Percentiles rank a stretch among this genome's conserved stretches.
phyloP scores from a whole-genome alignment of 2,888 invertebrate genomes.

The Vesta saturnalis region DNA sequence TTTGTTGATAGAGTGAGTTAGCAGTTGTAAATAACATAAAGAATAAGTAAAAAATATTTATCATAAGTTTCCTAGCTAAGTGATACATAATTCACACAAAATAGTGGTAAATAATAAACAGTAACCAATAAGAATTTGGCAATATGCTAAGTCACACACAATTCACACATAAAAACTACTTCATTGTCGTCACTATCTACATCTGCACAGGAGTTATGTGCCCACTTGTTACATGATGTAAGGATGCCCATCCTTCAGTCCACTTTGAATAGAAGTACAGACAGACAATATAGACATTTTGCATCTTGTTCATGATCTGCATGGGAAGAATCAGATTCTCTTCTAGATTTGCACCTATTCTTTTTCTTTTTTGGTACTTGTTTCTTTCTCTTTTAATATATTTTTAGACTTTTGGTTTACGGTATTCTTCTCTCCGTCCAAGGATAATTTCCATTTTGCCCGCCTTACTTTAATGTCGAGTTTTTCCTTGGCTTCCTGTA shows the following conservation, averaged over 20 bases:
- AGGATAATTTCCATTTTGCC: not conserved
- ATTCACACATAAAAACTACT: not conserved
- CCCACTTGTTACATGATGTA: not conserved
- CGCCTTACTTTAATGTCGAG: not conserved
- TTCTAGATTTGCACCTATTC: too few relatives aligned
- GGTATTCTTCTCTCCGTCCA: not conserved
- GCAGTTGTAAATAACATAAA: not conserved
- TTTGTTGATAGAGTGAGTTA: not conserved
- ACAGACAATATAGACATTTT: conserved; percentile 9
- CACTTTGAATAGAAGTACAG: not conserved
- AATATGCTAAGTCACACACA: not conserved
- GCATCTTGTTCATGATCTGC: conserved; percentile 37
- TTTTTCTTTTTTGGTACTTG: not conserved
- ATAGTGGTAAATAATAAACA: too few relatives aligned
- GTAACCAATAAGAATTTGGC: too few relatives aligned
- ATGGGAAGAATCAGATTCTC: too few relatives aligned
- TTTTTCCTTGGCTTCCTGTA: not conserved
- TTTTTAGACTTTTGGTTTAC: not conserved
- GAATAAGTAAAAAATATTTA: not conserved
- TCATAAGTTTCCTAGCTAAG: too few relatives aligned
- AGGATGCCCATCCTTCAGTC: not conserved
- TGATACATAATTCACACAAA: too few relatives aligned
- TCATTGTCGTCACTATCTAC: too few relatives aligned
- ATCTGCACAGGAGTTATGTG: not conserved
- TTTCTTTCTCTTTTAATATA: not conserved